phyloP scores from a whole-genome alignment of 2,113 vertebrate genomes.

The Mastomys natalensis region DNA sequence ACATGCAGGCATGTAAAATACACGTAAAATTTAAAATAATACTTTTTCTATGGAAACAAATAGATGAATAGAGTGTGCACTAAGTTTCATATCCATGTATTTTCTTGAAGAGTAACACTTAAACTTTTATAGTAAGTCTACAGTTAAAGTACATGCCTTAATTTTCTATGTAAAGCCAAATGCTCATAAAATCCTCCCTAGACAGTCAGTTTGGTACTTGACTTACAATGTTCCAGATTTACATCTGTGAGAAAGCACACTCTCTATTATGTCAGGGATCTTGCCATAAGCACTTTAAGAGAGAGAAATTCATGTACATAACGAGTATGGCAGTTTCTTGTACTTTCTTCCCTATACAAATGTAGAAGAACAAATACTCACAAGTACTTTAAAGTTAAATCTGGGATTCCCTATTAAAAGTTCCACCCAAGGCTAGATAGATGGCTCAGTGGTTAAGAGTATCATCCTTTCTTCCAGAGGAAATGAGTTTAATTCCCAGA shows the following conservation, averaged over 20 bases:
- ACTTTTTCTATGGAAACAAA: background rate
- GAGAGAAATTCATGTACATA: background rate
- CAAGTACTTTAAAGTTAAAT: background rate
- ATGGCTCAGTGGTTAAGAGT: background rate
- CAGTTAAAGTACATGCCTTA: background rate
- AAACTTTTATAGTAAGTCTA: background rate
- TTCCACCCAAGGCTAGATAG: background rate
- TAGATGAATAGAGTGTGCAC: background rate
- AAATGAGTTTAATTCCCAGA: background rate
- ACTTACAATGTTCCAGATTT: background rate
- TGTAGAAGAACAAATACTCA: background rate
- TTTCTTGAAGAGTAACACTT: background rate
- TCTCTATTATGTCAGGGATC: background rate
- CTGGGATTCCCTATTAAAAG: background rate
- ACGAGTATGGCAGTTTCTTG: background rate
- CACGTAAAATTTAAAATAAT: background rate
- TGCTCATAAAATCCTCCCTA: background rate
- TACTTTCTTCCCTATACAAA: background rate
- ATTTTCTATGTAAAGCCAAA: background rate
- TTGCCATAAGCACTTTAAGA: background rate
- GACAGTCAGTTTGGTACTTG: background rate
- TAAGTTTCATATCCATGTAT: background rate
- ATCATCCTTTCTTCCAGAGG: background rate
- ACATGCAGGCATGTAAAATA: background rate
- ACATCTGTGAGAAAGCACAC: background rate